A percentile compares a stretch with the other conserved stretches of the same genome.
phyloP scores from a whole-genome alignment of 2,113 vertebrate species.

The Channa argus region DNA sequence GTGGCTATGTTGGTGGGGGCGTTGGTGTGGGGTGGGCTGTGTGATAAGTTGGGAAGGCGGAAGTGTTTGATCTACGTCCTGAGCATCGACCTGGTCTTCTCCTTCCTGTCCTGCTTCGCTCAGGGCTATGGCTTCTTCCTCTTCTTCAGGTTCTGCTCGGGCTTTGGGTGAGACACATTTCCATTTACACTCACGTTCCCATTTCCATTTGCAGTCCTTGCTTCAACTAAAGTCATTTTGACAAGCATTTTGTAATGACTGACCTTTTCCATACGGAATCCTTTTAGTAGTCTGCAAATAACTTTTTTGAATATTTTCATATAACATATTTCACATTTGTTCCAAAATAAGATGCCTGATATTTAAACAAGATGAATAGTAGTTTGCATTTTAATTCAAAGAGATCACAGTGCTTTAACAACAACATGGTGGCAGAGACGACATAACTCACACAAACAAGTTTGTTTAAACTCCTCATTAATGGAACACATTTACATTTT shows the following conservation, averaged over 20 bases:
- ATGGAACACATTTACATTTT: not conserved
- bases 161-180: constrained; percentile 88
- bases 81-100: constrained; percentile 92
- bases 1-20: constrained; percentile 97
- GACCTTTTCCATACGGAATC: constrained; percentile 35
- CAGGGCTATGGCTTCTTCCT: constrained; percentile 96
- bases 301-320: too few relatives aligned
- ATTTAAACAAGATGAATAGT: constrained; percentile 33
- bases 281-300: not conserved
- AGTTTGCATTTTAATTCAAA: constrained; percentile 3
- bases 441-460: not conserved
- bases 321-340: not conserved
- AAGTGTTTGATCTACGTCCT: constrained; percentile 93
- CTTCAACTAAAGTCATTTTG: not conserved
- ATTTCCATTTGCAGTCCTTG: not conserved
- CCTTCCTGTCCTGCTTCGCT: constrained; percentile 94
- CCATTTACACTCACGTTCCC: not conserved
- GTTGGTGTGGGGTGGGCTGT: constrained; percentile 91
- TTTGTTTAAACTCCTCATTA: not conserved
- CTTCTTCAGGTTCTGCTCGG: constrained; percentile 97
- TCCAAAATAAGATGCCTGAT: constrained; percentile 40
- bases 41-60: constrained; percentile 94
- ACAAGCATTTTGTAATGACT: constrained; percentile 16
- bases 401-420: not conserved
- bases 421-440: not conserved